Base-by-base conservation (phyloP, 1,140 invertebrate species). In the Sycophila sp. region DNA sequence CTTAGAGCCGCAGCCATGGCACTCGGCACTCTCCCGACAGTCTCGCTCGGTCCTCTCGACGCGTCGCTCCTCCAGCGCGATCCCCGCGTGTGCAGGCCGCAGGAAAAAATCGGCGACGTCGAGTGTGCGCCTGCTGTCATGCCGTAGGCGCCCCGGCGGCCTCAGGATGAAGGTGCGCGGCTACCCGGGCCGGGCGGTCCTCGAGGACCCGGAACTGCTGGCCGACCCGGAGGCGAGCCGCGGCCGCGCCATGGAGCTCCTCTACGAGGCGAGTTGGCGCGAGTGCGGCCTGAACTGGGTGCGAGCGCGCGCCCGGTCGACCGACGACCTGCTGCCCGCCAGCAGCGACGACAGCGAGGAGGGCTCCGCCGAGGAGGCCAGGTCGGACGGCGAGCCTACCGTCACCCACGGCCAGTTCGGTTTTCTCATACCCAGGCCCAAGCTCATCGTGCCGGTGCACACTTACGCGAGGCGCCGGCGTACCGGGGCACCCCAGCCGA, bases 361-460 rank as follows among this genome's bases (percentile, higher is more conserved):
- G 83, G 83, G 87, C 81, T 78, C 85, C 11, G 86, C 85, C 32
- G 84, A 72, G 71, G 66, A 74, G 73, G 22, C 45, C 3, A 22
- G 63, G 30, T n/a, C 26, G 5, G 67, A 69, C 24, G 40, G 38
- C 42, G 58, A 62, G 58, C 11, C 13, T 11, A 40, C 5, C 5
- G 24, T n/a, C n/a, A n/a, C n/a, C n/a, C 30, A n/a, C 13, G 22
- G 69, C 17, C 85, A 86, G 2, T 38, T 40, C 15, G 91, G 92
- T 72, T 95, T 95, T 83, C 88, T 89, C 45, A 95, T 95, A 81
- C 94, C 94, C 1, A 86, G 94, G 76, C 93, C 94, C 15, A 92
- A 94, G 79, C 88, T 95, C 67, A 94, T 95, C 76, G 94, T 95
- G 62, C 94, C 94, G 49, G 93, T 95, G 63, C 94, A 95, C 86